Evolutionary conservation across 2,888 invertebrate genomes (phyloP), one percentile per base, ranked within the genome.

Genomic region (Drosophila antonietae): DNA sequence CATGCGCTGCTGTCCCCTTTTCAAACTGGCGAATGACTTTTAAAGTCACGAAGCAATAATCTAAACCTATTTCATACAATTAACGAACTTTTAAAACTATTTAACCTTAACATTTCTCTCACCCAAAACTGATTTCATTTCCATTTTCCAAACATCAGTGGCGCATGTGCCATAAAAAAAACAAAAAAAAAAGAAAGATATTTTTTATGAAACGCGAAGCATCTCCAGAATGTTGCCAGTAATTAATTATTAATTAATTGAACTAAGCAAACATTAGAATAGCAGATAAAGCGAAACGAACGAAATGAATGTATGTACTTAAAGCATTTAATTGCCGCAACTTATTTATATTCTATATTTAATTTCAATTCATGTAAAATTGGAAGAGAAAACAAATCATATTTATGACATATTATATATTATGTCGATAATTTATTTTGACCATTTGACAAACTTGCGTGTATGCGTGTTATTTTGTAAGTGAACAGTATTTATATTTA

Each of bases 401-500:
- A 68, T 65, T 79, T 70, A 73, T 59, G 72, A 71, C 58, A 76
- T 81, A 59, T 76, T 70, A 72, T 83, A 51, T 0, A 51, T 18
- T 41, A 46, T 51, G 33, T 51, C 18, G 20, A 51, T 51, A 77
- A 76, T 80, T 83, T 81, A 76, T 83, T 78, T 59, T 47, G 23
- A 78, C 68, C 71, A 71, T 85, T 73, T 76, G 73, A 78, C 71
- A 78, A 80, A 80, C 81, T 68, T 74, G 60, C 76, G 76, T 60
- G 66, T 75, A 68, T 68, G 62, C 78, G 78, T 74, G 56, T 68
- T 66, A 75, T 71, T 84, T 79, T 77, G 76, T 89, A 89, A 89
- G 89, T 79, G 72, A 89, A 80, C 89, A 89, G 89, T 90, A 89
- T 89, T 89, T 88, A 89, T 84, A 89, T 90, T 78, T 77, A 89